Evolutionary conservation across 2,113 vertebrate genomes (phyloP).

Genomic region (Mus musculus): GRCm39 chr14:122527501-122528000

Average conservation of each 20-base stretch:
- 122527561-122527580: background rate
- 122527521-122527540: background rate
- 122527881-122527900: conserved; percentile 5
- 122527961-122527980: background rate
- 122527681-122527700: conserved; percentile 63
- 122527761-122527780: background rate
- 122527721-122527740: conserved; percentile 65
- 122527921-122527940: background rate
- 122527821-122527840: background rate
- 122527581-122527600: conserved; percentile 19
- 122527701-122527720: conserved; percentile 78
- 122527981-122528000: background rate
- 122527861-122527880: background rate
- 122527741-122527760: conserved; percentile 6
- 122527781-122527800: background rate
- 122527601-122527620: background rate
- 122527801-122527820: conserved; percentile 30
- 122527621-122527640: background rate
- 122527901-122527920: background rate
- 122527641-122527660: background rate
- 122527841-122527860: background rate
- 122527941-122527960: background rate
- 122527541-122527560: background rate
- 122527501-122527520: background rate
- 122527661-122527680: background rate